These are phyloP conservation scores for Hirudo medicinalis DNA, from an alignment of 1,140 invertebrate genomes.

Conservation along the genomic window DNA sequence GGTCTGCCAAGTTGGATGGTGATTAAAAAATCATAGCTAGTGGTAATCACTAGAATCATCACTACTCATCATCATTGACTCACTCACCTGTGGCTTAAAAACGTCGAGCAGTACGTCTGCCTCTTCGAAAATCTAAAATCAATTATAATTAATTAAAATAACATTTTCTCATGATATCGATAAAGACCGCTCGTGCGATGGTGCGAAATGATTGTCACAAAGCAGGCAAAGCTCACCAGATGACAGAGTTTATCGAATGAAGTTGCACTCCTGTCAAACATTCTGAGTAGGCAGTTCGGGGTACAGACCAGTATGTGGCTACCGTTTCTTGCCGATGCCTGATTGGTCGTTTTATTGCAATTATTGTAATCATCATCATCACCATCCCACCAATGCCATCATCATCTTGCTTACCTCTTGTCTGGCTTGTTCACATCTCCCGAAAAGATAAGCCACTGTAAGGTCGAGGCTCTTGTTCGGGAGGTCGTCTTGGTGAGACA, in stretches of 20 bases:
- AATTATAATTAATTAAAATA: too few relatives aligned
- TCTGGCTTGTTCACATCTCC: not conserved
- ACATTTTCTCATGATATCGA: too few relatives aligned
- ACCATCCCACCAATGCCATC: too few relatives aligned
- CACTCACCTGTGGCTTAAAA: conserved; percentile 2
- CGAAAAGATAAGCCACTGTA: not conserved
- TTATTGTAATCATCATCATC: conserved; percentile 1
- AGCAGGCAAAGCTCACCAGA: not conserved
- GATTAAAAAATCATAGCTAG: not conserved
- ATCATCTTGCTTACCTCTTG: not conserved
- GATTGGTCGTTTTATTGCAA: not conserved
- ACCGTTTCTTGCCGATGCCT: not conserved
- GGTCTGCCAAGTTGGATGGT: not conserved
- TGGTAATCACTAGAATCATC: not conserved
- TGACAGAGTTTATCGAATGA: not conserved
- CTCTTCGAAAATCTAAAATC: conserved; percentile 5
- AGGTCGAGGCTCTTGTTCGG: not conserved
- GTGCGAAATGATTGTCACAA: not conserved
- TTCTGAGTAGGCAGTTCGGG: not conserved
- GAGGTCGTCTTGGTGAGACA: not conserved
- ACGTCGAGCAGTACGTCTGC: not conserved
- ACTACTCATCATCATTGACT: not conserved
- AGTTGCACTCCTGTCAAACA: not conserved
- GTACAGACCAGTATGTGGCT: not conserved
- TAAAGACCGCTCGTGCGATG: too few relatives aligned